Evolutionary conservation across 2,113 vertebrate species (phyloP), one percentile per base, ranked within the genome.

Genomic region (Pelobates fuscus): DNA sequence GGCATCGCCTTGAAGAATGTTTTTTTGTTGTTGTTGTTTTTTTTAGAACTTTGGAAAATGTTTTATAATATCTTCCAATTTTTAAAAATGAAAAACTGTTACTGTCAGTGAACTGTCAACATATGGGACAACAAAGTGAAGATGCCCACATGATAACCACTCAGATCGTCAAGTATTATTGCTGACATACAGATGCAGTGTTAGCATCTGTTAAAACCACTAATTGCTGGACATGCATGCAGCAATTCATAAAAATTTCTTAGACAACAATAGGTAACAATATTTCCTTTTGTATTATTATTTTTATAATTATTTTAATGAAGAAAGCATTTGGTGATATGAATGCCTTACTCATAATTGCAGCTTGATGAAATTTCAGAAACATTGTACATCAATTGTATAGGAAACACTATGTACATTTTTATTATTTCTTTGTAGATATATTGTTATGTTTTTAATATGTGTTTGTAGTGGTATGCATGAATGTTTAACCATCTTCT

Each of bases 391-490:
- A 46, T 58, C 20, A 32, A 25, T 67, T 68, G 65, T 68, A 77
- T 49, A 68, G 63, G 63, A 77, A 77, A 43, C 65, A 77, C 72
- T 67, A 76, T 30, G 73, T 77, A 68, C 73, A 77, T 52, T 67
- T 67, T 58, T 63, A 18, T 75, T 67, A 67, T 67, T 75, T 75
- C 27, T 60, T 32, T 77, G 64, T 68, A 68, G n/a, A 68, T 77
- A 60, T 61, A 27, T 46, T 30, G 30, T 61, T 32, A 37, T 68
- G 41, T 15, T 30, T 75, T 64, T 52, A 37, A 54, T 62, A 63
- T 32, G 29, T 5, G 5, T 25, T 49, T 71, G 25, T 37, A 62
- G 18, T 62, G 10, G 17, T 32, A 25, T 32, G 21, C 20, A 68
- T 59, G 25, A 60, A 49, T 8, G 25, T 61, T 37, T 41, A 68